These are phyloP conservation scores for Lasiommata megera DNA, from an alignment of 2,888 invertebrate species.

Conservation along the genomic window DNA sequence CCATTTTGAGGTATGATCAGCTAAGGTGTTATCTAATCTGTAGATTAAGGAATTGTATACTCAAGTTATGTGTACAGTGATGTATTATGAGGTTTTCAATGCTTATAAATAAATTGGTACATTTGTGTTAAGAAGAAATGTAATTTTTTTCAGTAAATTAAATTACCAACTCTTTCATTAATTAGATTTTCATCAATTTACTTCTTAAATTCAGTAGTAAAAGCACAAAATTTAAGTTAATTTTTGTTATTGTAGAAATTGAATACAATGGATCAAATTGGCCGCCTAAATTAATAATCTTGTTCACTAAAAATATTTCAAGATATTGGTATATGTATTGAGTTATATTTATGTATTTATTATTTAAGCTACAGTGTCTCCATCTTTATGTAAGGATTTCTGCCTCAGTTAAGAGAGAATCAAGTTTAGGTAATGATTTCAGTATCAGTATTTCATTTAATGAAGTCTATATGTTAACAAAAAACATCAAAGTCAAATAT, in stretches of 20 bases:
- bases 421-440: too few species aligned
- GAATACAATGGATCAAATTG: background rate
- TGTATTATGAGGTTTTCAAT: background rate
- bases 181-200: too few species aligned
- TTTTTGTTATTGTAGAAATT: background rate
- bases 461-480: too few species aligned
- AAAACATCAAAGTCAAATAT: too few species aligned
- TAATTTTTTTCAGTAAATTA: too few species aligned
- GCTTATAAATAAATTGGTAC: background rate
- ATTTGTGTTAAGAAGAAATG: too few species aligned
- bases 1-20: slow-evolving; percentile 12
- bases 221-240: background rate
- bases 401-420: background rate
- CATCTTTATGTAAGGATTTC: background rate
- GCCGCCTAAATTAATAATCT: background rate
- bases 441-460: too few species aligned
- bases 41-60: slow-evolving; percentile 26
- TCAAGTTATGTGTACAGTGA: slow-evolving; percentile 15
- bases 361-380: background rate
- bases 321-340: background rate
- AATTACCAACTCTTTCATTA: too few species aligned
- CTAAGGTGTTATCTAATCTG: slow-evolving; percentile 32
- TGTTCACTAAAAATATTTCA: background rate
- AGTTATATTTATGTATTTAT: background rate
- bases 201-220: background rate